These are phyloP conservation scores for Delia radicum DNA, from an alignment of 1,140 invertebrate species.

Conservation along the genomic window DNA sequence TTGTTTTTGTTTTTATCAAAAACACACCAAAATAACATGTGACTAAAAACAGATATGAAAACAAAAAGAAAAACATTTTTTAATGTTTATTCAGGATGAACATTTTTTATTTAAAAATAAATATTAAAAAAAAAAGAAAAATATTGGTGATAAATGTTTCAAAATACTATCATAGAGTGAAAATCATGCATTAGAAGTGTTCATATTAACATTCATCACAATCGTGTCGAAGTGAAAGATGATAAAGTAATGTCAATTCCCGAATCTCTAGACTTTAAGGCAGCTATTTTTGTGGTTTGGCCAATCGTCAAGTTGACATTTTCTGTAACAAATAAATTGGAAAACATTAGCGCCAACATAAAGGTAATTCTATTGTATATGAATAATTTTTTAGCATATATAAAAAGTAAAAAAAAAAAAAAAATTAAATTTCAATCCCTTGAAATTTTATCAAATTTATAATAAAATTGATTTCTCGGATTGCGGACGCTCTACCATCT, in stretches of 20 bases:
- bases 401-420: too few species aligned
- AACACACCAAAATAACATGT: conserved; percentile 18
- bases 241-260: neutral
- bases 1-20: conserved; percentile 24
- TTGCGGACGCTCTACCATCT: too few species aligned
- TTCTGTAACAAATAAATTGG: conserved; percentile 42
- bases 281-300: conserved; percentile 55
- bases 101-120: conserved; percentile 29
- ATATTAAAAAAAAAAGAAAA: conserved; percentile 1
- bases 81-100: neutral
- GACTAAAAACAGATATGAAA: conserved; percentile 8
- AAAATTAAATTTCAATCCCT: too few species aligned
- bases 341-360: too few species aligned
- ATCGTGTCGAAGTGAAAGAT: neutral
- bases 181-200: too few species aligned
- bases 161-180: too few species aligned
- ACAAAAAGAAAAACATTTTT: conserved; percentile 7
- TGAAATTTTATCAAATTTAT: too few species aligned
- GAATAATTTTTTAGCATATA: too few species aligned
- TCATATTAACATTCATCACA: too few species aligned
- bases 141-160: neutral
- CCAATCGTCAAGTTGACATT: conserved; percentile 60
- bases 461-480: too few species aligned
- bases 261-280: conserved; percentile 12
- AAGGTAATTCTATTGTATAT: too few species aligned